A percentile compares a stretch with the other conserved stretches of the same genome.
Evolutionary conservation across 2,113 vertebrate species (phyloP).

Genomic region (Rhagologus leucostigma): DNA sequence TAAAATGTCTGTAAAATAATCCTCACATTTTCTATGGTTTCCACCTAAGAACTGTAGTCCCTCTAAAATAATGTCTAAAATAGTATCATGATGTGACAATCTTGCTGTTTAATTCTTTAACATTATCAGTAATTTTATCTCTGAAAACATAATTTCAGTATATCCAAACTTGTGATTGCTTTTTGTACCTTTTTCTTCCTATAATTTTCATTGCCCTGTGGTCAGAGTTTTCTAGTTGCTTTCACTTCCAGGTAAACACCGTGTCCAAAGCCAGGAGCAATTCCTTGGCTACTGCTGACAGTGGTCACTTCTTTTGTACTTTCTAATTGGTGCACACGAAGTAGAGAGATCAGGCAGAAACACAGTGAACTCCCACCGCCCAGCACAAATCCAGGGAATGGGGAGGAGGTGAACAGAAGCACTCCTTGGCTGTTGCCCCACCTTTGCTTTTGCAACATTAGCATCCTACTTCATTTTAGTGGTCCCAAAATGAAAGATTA

Average conservation of each 20-base stretch:
- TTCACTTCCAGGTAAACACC: not conserved
- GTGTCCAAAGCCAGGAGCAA: not conserved
- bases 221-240: not conserved
- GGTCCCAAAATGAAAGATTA: not conserved
- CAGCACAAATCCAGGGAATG: not conserved
- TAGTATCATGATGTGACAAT: not conserved
- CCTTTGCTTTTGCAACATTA: not conserved
- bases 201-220: not conserved
- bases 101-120: not conserved
- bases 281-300: not conserved
- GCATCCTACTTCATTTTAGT: not conserved
- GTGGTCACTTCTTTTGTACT: not conserved
- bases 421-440: not conserved
- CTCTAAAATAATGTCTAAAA: not conserved
- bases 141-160: not conserved
- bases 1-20: not conserved
- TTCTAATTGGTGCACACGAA: not conserved
- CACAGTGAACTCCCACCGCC: not conserved
- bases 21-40: not conserved
- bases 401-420: not conserved
- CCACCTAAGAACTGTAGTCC: not conserved
- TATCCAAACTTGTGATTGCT: not conserved
- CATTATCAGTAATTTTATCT: not conserved
- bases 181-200: not conserved
- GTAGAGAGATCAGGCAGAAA: not conserved